Evolutionary conservation across 2,113 vertebrate genomes (phyloP), one percentile per base, ranked within the genome.

Genomic region (Lota lota): DNA sequence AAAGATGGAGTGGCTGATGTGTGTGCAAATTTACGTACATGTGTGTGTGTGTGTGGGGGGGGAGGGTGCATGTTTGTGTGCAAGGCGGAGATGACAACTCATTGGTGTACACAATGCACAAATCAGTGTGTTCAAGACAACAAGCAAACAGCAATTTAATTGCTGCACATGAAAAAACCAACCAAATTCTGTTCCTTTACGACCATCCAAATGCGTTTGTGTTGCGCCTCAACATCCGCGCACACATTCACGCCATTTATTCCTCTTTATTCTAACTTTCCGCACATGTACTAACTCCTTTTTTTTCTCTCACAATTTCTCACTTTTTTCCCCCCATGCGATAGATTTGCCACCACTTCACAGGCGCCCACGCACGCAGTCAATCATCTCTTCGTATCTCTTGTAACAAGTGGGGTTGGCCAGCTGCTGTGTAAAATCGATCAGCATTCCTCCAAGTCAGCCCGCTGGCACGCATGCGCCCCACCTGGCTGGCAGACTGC

Each of bases 351-450:
- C n/a, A n/a, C n/a, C n/a, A n/a, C n/a, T n/a, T n/a, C n/a, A n/a
- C n/a, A n/a, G n/a, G n/a, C n/a, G n/a, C n/a, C n/a, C 28, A 33
- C 28, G 28, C 28, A 4, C 28, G 28, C 28, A 33, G 28, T 33
- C 4, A 33, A 33, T 33, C 28, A 33, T 33, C 28, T 33, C 28
- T 33, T 33, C 28, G 4, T 4, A 33, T 33, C 54, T 80, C 22
- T 22, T 69, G 58, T 60, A 61, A 21, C 69, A 68, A 33, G 17
- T 19, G 75, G 75, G 61, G 64, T 56, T 69, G 28, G 69, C 69
- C 59, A 63, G 72, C 24, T 33, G 73, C 80, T 74, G 78, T 79
- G 28, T 75, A 36, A 64, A 79, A 82, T 83, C 71, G 68, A 88
- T 83, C 73, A 76, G 54, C 80, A 63, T 64, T 70, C 66, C 51